These are phyloP conservation scores for Drosophila nebulosa DNA, from an alignment of 1,140 invertebrate species.

Conservation along the genomic window DNA sequence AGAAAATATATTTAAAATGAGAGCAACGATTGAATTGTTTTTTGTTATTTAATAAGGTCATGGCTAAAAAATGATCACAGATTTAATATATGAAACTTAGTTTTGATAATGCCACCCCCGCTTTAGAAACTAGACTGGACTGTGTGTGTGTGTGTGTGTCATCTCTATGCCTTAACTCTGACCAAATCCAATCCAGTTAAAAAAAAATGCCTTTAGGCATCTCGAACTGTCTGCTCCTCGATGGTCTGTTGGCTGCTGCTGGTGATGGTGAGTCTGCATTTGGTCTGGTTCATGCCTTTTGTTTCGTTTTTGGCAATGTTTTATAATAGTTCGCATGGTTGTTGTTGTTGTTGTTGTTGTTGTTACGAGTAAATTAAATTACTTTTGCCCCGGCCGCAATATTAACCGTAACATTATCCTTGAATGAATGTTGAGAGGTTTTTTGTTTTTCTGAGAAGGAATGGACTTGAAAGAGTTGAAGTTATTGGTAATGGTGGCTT, in stretches of 20 bases:
- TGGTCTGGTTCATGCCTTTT: conserved; percentile 4
- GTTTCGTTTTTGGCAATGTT: conserved; percentile 13
- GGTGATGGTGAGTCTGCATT: conserved; percentile 15
- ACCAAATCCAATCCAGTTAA: conserved; percentile 20
- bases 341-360: conserved; percentile 16
- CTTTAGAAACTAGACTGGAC: not conserved
- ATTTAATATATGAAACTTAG: no score
- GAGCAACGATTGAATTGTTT: no score
- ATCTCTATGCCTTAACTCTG: conserved; percentile 22
- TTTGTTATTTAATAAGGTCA: no score
- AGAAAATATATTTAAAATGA: no score
- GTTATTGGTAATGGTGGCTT: no score
- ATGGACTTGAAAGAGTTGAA: not conserved
- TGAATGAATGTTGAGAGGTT: conserved; percentile 52
- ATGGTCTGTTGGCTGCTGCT: not conserved
- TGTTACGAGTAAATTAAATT: conserved; percentile 63
- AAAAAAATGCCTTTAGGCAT: not conserved
- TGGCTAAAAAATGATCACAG: no score
- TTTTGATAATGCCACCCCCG: no score
- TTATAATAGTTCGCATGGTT: conserved; percentile 55
- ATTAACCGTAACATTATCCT: conserved; percentile 70
- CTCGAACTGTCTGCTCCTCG: conserved; percentile 8
- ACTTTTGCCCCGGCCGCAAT: conserved; percentile 37
- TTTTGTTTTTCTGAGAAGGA: not conserved
- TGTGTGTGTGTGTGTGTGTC: conserved; percentile 15